Base-by-base conservation (phyloP, 2,797 vertebrate genomes). In the Caiman crocodilus region DNA sequence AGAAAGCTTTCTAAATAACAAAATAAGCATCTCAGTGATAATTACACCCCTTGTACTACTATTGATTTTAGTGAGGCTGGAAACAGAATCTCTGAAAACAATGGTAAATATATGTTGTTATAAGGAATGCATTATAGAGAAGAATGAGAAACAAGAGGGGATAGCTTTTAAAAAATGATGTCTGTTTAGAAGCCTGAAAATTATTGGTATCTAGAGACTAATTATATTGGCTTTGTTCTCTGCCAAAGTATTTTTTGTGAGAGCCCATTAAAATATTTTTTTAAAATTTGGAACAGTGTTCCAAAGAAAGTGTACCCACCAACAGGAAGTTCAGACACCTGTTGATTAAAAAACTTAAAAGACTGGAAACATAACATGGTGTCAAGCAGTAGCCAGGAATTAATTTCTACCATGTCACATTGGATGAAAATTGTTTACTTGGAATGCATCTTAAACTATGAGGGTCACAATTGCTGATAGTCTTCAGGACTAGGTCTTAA, bases 341-440 rank as follows among this genome's bases (percentile, higher is more conserved):
- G 32, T 13, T 79, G 30, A 84, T 88, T 69, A 65, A 56, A 56
- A 81, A 83, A 86, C 56, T 30, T 78, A 84, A 78, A 89, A 64
- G 14, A 87, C 12, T 2, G 85, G 28, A 76, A 88, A 78, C 25
- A 55, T 89, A 82, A 55, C 16, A 65, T 60, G 30, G 28, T 79
- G 55, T 78, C 55, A 79, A 88, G n/a, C 75, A 85, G 56, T 12
- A 73, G 78, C 14, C 30, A 67, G 14, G 3, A 2, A 74, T 60
- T 92, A 90, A 50, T 2, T 89, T 71, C 69, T 80, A 4, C n/a
- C 76, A 64, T 69, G 71, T 21, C 30, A 81, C 0, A 0, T 3
- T 64, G 71, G 30, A 79, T 55, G 26, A 78, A 82, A 71, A 87
- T 26, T 1, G 1, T 63, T 94, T 88, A 71, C 32, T 79, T 90